Base-by-base conservation (phyloP, 2,888 invertebrate species). In the Unio pictorum region DNA sequence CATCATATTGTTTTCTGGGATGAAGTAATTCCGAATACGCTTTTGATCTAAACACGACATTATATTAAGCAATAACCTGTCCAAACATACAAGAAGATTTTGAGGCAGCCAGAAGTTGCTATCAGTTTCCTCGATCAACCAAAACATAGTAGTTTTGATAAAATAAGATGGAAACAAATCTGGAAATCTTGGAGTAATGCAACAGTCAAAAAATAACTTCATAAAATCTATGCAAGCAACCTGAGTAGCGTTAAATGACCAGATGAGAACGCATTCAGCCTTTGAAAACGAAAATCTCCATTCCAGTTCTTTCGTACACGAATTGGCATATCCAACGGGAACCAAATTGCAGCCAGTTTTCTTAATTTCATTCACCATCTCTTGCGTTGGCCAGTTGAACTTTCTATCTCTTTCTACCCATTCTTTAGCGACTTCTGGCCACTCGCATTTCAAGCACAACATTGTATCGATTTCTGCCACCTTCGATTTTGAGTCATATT, bases 251-350 rank as follows among this genome's bases (percentile, higher is more conserved):
- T 61, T 67, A n/a, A 67, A 61, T n/a, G 66, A 67, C 61, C 60
- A 61, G 6, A 67, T 28, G 8, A 67, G 61, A 20, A 23, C 18
- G 23, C 61, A 7, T 20, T 67, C 66, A 1, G 30, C 55, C 54
- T 67, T 67, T 15, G 59, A 60, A 28, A 67, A 67, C 0, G 66
- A 67, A 11, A 67, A 18, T 61, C 66, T 60, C 66, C 66, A 67
- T 45, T 45, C 45, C 45, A 45, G 15, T 61, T 67, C 66, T 23
- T 23, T 23, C 23, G 23, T 23, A 18, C 55, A 55, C 6, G 66
- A 66, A 61, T 54, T 0, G 1, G 30, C 60, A 58, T 66, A 61
- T 26, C 66, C 66, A 28, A 66, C 26, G 7, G 66, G 66, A 17
- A 67, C 66, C 18, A 67, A 45, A 55, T 55, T 67, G 54, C 59